Conservation (phyloP, 2,113 vertebrate species). For the Microtus pennsylvanicus region DNA sequence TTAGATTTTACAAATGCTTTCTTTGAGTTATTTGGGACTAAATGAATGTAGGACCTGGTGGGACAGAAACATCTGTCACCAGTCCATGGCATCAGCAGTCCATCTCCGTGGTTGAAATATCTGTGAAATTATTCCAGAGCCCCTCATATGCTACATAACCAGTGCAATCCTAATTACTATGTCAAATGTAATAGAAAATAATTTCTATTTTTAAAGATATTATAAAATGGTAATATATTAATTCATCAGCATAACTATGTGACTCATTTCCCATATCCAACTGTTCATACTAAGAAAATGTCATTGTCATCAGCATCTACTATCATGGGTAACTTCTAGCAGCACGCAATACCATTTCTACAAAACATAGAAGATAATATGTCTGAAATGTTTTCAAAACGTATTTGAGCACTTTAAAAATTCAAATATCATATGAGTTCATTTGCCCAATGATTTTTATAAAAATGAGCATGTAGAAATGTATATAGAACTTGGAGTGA, state of each 20-base stretch:
- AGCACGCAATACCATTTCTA: neutral
- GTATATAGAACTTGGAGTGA: neutral
- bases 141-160: neutral
- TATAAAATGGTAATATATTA: neutral
- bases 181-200: neutral
- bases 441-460: neutral
- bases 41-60: too few species aligned
- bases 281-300: neutral
- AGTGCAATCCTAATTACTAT: neutral
- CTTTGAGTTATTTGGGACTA: neutral
- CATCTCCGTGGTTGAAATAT: neutral
- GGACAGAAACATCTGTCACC: too few species aligned
- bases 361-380: neutral
- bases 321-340: neutral
- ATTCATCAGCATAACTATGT: neutral
- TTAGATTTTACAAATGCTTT: neutral
- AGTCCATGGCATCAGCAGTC: neutral
- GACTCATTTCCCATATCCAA: neutral
- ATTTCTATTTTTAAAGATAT: neutral
- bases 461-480: neutral
- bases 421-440: neutral
- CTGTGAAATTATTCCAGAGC: neutral
- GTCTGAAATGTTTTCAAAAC: neutral
- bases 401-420: neutral
- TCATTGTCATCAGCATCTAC: neutral